Conservation (phyloP, 2,113 vertebrate genomes). For the Tyto alba region DNA sequence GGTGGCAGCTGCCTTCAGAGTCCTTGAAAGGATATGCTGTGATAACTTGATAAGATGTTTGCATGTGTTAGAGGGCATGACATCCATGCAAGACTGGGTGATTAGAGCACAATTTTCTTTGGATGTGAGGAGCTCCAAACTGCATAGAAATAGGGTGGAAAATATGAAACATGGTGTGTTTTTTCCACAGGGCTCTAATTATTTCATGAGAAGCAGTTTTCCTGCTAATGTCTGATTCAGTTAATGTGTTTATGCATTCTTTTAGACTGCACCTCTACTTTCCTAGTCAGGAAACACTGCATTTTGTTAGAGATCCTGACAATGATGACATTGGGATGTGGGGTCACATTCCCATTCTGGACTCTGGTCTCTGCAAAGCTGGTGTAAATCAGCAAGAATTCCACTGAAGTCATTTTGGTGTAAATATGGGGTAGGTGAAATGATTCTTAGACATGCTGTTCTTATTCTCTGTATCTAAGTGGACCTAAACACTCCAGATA, state of each 20-base stretch:
- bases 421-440: not conserved
- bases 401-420: not conserved
- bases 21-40: conserved; percentile 57
- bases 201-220: not conserved
- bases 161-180: not conserved
- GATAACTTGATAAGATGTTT: conserved; percentile 53
- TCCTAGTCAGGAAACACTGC: not conserved
- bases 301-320: not conserved
- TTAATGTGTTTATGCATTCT: not conserved
- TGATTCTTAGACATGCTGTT: not conserved
- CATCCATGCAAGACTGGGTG: not conserved
- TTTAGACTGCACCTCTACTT: not conserved
- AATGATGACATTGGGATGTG: not conserved
- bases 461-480: not conserved
- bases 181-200: not conserved
- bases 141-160: not conserved
- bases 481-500: not conserved
- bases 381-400: not conserved
- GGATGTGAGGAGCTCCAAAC: not conserved
- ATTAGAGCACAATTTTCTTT: conserved; percentile 12
- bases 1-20: conserved; percentile 64
- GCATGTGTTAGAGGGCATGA: conserved; percentile 24
- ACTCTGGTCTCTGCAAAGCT: not conserved
- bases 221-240: not conserved
- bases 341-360: not conserved